These are phyloP conservation scores for Scytalopus superciliaris DNA, from an alignment of 2,113 vertebrate species.

Conservation along the genomic window DNA sequence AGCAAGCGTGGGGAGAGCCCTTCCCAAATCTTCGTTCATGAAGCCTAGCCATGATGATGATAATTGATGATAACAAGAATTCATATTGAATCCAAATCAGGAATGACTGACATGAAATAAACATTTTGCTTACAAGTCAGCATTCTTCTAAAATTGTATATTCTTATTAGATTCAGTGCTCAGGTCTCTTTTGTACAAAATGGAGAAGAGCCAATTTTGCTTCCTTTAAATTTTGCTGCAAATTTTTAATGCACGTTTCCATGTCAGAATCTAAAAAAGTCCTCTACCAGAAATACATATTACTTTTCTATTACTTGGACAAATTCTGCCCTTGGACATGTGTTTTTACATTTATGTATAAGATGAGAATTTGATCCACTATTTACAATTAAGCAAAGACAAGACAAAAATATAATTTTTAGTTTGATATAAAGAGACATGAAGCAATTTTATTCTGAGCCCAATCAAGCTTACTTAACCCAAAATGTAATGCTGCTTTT, in stretches of 20 bases:
- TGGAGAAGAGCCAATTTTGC: not conserved
- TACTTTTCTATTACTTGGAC: not conserved
- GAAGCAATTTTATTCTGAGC: not conserved
- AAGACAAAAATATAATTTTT: not conserved
- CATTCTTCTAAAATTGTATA: not conserved
- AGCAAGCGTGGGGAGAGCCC: too few relatives aligned
- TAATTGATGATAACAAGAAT: not conserved
- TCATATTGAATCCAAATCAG: not conserved
- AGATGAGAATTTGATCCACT: not conserved
- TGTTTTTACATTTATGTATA: not conserved
- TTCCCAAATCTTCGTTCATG: too few relatives aligned
- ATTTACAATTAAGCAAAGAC: not conserved
- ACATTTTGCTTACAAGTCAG: not conserved
- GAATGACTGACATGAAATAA: not conserved
- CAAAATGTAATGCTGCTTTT: not conserved
- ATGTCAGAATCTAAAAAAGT: not conserved
- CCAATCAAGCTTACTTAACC: not conserved
- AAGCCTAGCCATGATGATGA: too few relatives aligned
- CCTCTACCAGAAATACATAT: not conserved
- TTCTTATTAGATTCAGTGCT: not conserved
- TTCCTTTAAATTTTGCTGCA: not conserved
- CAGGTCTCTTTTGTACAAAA: not conserved
- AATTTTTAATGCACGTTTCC: not conserved
- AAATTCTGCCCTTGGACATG: not conserved
- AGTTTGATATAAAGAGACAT: not conserved